Evolutionary conservation across 2,888 invertebrate genomes (phyloP).

Genomic region (Andrena trimmerana): DNA sequence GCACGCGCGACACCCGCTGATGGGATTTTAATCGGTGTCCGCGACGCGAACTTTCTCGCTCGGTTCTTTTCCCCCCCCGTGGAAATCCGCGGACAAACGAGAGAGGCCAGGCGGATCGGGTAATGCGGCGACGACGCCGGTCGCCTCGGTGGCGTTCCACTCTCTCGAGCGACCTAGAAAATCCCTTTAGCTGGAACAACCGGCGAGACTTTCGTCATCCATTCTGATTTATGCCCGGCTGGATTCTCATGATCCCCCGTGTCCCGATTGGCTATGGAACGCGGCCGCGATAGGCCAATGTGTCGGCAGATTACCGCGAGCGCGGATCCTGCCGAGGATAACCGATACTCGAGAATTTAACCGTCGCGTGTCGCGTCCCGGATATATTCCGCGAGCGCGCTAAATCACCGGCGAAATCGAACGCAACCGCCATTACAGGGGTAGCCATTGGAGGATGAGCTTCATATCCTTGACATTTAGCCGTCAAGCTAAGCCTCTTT

Average conservation of each 20-base stretch:
- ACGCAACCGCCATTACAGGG: conserved; percentile 7
- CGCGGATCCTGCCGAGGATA: conserved; percentile 18
- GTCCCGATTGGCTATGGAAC: conserved; percentile 51
- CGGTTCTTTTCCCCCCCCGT: conserved; percentile 35
- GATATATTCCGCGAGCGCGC: conserved; percentile 45
- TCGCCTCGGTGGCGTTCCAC: conserved; percentile 33
- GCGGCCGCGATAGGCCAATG: conserved; percentile 56
- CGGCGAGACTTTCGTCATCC: conserved; percentile 70
- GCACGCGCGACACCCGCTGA: conserved; percentile 65
- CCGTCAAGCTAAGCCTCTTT: not conserved
- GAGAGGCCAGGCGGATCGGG: conserved; percentile 10
- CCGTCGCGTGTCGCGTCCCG: conserved; percentile 51
- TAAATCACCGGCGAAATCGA: conserved; percentile 16
- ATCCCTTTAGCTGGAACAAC: conserved; percentile 71
- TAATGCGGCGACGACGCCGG: conserved; percentile 7
- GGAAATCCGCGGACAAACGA: conserved; percentile 34
- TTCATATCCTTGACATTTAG: conserved; percentile 20
- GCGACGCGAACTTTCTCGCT: conserved; percentile 31
- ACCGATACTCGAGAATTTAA: conserved; percentile 39
- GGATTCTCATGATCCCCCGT: conserved; percentile 56
- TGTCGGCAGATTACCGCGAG: conserved; percentile 52
- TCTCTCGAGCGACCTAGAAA: conserved; percentile 70
- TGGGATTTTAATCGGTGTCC: conserved; percentile 76
- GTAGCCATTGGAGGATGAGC: conserved; percentile 1
- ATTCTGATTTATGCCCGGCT: conserved; percentile 70